phyloP scores from a whole-genome alignment of 1,140 invertebrate species.

The Bombyx mori region ASM3026992v2 NC_085119.1:9717001-9717500 shows the following conservation, averaged over 20 bases:
- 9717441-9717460: no score
- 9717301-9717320: slow-evolving; percentile 12
- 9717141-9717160: slow-evolving; percentile 69
- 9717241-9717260: slow-evolving; percentile 21
- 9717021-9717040: slow-evolving; percentile 63
- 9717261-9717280: slow-evolving; percentile 5
- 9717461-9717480: no score
- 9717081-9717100: slow-evolving; percentile 64
- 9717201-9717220: slow-evolving; percentile 54
- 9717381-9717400: no score
- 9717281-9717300: slow-evolving; percentile 7
- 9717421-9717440: no score
- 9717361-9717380: slow-evolving; percentile 33
- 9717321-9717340: slow-evolving; percentile 64
- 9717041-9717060: slow-evolving; percentile 71
- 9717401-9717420: no score
- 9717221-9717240: slow-evolving; percentile 61
- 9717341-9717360: slow-evolving; percentile 70
- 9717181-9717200: slow-evolving; percentile 60
- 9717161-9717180: slow-evolving; percentile 69
- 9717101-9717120: slow-evolving; percentile 58
- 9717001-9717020: slow-evolving; percentile 65
- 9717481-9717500: no score
- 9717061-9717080: slow-evolving; percentile 63
- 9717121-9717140: slow-evolving; percentile 72